Percentiles rank a stretch among this genome's conserved stretches.
Conservation (phyloP, 2,888 invertebrate genomes). For the Xestoiulus laeticollis region DNA sequence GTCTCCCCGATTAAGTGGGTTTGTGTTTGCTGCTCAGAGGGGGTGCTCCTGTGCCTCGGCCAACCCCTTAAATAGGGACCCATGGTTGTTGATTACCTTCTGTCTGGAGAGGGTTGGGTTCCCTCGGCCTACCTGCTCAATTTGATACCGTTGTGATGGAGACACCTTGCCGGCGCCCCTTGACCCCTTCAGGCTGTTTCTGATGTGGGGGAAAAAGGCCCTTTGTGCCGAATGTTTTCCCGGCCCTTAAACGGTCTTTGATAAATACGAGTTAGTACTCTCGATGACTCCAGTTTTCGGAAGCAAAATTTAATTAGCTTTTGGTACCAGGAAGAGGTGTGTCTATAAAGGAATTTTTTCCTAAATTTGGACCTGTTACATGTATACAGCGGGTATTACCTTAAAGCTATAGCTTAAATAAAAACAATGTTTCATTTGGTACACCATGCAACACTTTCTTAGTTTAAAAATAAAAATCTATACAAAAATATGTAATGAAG, state of each 20-base stretch:
- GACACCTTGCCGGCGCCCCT: slow-evolving; percentile 26
- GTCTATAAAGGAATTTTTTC: too few species aligned
- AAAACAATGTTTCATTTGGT: too few species aligned
- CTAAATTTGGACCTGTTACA: too few species aligned
- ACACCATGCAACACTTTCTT: too few species aligned
- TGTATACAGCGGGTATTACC: too few species aligned
- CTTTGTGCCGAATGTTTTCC: neutral
- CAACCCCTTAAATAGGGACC: slow-evolving; percentile 15
- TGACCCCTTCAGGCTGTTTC: slow-evolving; percentile 13
- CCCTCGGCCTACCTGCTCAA: neutral
- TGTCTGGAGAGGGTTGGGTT: neutral
- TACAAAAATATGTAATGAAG: too few species aligned
- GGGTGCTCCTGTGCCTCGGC: neutral
- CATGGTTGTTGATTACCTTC: neutral
- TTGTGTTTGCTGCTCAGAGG: slow-evolving; percentile 18
- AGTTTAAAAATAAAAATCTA: too few species aligned
- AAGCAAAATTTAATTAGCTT: slow-evolving; percentile 9
- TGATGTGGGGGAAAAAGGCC: neutral
- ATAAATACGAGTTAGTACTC: neutral
- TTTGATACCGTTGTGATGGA: slow-evolving; percentile 19
- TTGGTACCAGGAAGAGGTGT: neutral
- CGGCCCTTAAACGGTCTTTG: neutral
- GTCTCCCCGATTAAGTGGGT: slow-evolving; percentile 9
- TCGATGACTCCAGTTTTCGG: neutral
- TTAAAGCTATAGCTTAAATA: too few species aligned